Evolutionary conservation across 2,113 vertebrate species (phyloP), one percentile per base, ranked within the genome.

Genomic region (human): DNA sequence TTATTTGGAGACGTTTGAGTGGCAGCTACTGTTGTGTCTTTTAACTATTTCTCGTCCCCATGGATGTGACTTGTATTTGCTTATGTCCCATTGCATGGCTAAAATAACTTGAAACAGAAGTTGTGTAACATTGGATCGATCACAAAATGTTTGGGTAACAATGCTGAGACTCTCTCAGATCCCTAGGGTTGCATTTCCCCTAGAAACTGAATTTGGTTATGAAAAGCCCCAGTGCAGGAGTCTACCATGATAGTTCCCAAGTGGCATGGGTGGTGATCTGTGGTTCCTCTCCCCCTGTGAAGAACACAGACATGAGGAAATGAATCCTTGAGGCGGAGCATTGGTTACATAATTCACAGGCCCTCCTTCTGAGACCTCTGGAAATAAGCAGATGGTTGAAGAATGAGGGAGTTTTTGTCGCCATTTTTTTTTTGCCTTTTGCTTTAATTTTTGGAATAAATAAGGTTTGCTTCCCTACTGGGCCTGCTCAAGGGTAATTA

Each of bases 371-470:
- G 75, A 87, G 93, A 70, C 90, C 43, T 9, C 84, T 80, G 70
- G 75, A 79, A 86, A 93, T n/a, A 90, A 97, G 50, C 95, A 97
- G 96, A 96, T 97, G 94, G 94, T 93, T 84, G 83, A 92, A 90
- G 48, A 97, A 92, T 76, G 22, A 93, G 40, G n/a, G 17, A 11
- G 12, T 40, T 79, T 70, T 59, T 18, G 4, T 38, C 61, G 22
- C 27, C 22, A 32, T 25, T 73, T 66, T 61, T 66, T 61, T 40
- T 27, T 45, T n/a, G 20, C n/a, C 61, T 76, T 82, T 76, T 32
- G 48, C 64, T 83, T 86, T 94, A 23, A 76, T 52, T 92, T 93
- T 87, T 89, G 59, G 14, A 94, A 35, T 83, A 91, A 79, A n/a
- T n/a, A n/a, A n/a, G n/a, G 48, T 86, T 97, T 93, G 82, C 72